Percentiles rank a stretch among this genome's conserved stretches.
These are phyloP conservation scores for Gymnoscopelus microlampas DNA, from an alignment of 2,797 vertebrate genomes.

Conservation along the genomic window DNA sequence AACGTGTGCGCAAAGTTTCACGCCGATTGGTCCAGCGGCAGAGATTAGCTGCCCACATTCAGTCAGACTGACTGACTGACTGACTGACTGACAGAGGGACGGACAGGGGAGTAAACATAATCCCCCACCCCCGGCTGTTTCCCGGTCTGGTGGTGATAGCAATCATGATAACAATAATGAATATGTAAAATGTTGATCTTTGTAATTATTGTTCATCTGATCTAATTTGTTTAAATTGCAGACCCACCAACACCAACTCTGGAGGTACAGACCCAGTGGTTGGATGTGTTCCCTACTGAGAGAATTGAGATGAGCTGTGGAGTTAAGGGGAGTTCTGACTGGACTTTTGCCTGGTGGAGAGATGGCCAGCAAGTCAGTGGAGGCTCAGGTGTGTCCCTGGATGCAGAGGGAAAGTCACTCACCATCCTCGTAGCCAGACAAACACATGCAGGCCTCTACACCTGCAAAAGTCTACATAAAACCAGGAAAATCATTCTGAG, in stretches of 20 bases:
- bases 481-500: slow-evolving; percentile 13
- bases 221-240: slow-evolving; percentile 30
- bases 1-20: too few species aligned
- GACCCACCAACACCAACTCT: slow-evolving; percentile 44
- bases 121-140: too few species aligned
- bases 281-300: slow-evolving; percentile 61
- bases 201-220: too few species aligned
- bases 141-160: too few species aligned
- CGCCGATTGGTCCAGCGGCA: too few species aligned
- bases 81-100: too few species aligned
- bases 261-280: neutral
- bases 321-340: slow-evolving; percentile 22
- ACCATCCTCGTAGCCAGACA: slow-evolving; percentile 30
- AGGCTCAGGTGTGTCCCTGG: neutral
- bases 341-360: slow-evolving; percentile 64
- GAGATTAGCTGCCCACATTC: too few species aligned
- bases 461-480: slow-evolving; percentile 41
- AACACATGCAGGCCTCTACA: slow-evolving; percentile 21
- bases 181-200: too few species aligned
- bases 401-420: neutral
- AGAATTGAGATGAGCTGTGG: slow-evolving; percentile 54
- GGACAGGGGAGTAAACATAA: too few species aligned
- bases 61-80: too few species aligned
- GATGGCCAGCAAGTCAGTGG: neutral
- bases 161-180: too few species aligned